Percentiles rank a stretch among this genome's conserved stretches.
phyloP scores from a whole-genome alignment of 2,888 invertebrate genomes.

The Drosophila dives region DNA sequence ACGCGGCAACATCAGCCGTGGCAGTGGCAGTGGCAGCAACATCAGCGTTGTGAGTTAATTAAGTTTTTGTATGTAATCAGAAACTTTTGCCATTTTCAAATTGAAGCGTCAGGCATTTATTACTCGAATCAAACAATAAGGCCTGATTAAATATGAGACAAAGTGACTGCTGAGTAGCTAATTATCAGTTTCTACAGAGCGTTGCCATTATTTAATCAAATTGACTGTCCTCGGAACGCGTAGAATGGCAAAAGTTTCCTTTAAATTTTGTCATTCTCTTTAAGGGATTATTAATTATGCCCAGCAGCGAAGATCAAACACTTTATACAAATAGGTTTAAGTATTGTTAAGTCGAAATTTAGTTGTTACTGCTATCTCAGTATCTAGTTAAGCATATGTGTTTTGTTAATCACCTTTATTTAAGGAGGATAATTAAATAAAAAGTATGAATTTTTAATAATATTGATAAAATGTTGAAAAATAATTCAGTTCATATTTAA shows the following conservation, averaged over 20 bases:
- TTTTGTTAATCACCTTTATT: not conserved
- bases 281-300: not conserved
- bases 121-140: conserved; percentile 58
- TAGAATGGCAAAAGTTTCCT: not conserved
- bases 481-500: too few species aligned
- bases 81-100: conserved; percentile 50
- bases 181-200: conserved; percentile 20
- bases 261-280: not conserved
- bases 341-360: not conserved
- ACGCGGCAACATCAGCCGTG: not conserved
- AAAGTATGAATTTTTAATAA: too few species aligned
- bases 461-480: too few species aligned
- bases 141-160: conserved; percentile 51
- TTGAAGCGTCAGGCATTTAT: conserved; percentile 58
- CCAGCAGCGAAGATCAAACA: not conserved
- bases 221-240: conserved; percentile 2
- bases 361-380: not conserved
- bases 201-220: conserved; percentile 33
- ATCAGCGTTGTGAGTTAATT: conserved; percentile 41
- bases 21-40: not conserved
- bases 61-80: conserved; percentile 59
- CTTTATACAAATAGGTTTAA: not conserved
- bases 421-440: too few species aligned
- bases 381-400: not conserved
- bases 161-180: conserved; percentile 36